Evolutionary conservation across 1,140 invertebrate genomes (phyloP).

Genomic region (Holcopasites calliopsidis): DNA sequence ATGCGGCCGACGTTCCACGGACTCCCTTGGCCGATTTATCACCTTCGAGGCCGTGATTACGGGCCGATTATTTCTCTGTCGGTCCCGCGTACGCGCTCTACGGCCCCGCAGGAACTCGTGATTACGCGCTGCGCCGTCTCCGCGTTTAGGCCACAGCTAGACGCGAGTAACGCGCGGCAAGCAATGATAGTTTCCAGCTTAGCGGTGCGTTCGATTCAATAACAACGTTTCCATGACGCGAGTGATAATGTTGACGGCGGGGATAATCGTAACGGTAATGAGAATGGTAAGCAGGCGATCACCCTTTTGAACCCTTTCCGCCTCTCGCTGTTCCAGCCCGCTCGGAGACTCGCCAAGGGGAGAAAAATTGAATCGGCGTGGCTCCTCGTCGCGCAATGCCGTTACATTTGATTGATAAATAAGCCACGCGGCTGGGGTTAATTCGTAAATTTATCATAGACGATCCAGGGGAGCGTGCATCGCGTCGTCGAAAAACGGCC

Average conservation of each 20-base stretch:
- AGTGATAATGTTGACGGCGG: constrained; percentile 4
- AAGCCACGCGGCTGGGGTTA: constrained; percentile 46
- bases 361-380: constrained; percentile 36
- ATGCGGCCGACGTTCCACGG: constrained; percentile 21
- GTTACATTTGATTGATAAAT: constrained; percentile 36
- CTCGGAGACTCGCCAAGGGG: neutral
- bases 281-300: neutral
- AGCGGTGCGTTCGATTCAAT: neutral
- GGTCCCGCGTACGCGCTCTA: neutral
- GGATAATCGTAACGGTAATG: neutral
- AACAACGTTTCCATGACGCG: neutral
- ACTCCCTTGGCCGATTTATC: constrained; percentile 57
- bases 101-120: neutral
- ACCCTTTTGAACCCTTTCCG: too few species aligned
- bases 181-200: constrained; percentile 3
- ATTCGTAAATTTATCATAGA: constrained; percentile 56
- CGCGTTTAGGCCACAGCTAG: neutral
- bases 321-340: neutral
- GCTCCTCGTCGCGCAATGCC: constrained; percentile 47
- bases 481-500: constrained; percentile 21
- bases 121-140: neutral
- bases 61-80: constrained; percentile 52
- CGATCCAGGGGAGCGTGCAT: constrained; percentile 15
- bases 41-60: constrained; percentile 61
- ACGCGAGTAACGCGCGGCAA: neutral